phyloP scores from a whole-genome alignment of 2,888 invertebrate genomes.

The Brachylomia viminalis region DNA sequence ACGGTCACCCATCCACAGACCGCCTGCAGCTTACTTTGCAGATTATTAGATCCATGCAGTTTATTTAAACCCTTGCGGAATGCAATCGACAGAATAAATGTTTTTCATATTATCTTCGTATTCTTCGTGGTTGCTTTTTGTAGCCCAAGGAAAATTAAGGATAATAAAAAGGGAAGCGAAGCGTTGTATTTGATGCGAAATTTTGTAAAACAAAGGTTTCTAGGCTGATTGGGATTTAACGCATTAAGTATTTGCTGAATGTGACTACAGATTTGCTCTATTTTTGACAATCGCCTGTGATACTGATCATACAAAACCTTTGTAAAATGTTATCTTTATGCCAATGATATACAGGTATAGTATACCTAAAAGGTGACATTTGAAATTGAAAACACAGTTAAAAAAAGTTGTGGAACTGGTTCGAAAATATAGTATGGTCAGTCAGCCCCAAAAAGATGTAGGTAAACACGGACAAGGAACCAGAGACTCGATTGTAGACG shows the following conservation, averaged over 20 bases:
- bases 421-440: no score
- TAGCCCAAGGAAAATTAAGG: constrained; percentile 1
- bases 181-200: neutral
- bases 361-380: no score
- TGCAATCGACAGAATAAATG: neutral
- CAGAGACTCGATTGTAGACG: no score
- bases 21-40: neutral
- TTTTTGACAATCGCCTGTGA: neutral
- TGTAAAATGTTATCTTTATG: no score
- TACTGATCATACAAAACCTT: no score
- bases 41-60: neutral
- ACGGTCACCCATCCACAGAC: neutral
- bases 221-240: neutral
- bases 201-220: neutral
- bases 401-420: no score
- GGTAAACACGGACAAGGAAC: no score
- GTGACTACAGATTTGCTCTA: neutral
- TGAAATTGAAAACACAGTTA: no score
- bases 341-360: no score
- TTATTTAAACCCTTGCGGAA: neutral
- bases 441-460: no score
- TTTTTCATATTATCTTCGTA: neutral
- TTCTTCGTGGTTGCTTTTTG: neutral
- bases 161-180: neutral
- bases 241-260: neutral